A percentile compares a stretch with the other conserved stretches of the same genome.
Evolutionary conservation across 2,113 vertebrate genomes (phyloP).

Genomic region (Pungitius pungitius): DNA sequence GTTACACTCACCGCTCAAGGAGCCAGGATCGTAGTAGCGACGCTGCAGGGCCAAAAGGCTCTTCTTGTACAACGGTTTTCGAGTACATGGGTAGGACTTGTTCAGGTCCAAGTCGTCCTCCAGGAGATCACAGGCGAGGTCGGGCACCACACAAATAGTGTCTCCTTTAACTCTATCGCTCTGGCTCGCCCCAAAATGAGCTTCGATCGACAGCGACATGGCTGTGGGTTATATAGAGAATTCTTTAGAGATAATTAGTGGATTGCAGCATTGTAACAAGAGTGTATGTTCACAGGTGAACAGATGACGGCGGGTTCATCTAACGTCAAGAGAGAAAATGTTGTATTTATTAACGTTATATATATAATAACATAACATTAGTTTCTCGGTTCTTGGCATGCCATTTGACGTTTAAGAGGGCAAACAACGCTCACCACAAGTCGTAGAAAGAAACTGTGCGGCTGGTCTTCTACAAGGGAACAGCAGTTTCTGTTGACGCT

Average conservation of each 20-base stretch:
- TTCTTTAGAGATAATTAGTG: not conserved
- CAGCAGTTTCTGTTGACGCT: slow-evolving; percentile 47
- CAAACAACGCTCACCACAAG: slow-evolving; percentile 36
- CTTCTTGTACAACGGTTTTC: slow-evolving; percentile 65
- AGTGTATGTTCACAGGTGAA: not conserved
- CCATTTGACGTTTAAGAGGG: not conserved
- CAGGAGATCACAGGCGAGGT: slow-evolving; percentile 29
- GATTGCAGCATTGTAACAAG: not conserved
- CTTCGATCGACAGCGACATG: slow-evolving; percentile 68
- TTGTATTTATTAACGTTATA: not conserved
- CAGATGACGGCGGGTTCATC: not conserved
- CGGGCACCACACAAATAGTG: slow-evolving; percentile 61
- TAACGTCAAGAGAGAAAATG: not conserved
- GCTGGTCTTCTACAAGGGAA: not conserved
- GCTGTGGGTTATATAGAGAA: not conserved
- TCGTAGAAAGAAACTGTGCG: not conserved
- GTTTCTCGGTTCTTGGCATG: not conserved
- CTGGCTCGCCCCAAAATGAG: slow-evolving; percentile 12
- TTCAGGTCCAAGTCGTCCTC: slow-evolving; percentile 73
- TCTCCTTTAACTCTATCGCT: slow-evolving; percentile 42
- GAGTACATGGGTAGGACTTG: slow-evolving; percentile 72
- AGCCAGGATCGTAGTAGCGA: slow-evolving; percentile 69
- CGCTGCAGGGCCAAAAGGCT: slow-evolving; percentile 66
- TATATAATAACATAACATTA: not conserved
- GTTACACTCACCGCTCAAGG: slow-evolving; percentile 75